These are phyloP conservation scores for Anhinga anhinga DNA, from an alignment of 2,113 vertebrate genomes.

Conservation along the genomic window DNA sequence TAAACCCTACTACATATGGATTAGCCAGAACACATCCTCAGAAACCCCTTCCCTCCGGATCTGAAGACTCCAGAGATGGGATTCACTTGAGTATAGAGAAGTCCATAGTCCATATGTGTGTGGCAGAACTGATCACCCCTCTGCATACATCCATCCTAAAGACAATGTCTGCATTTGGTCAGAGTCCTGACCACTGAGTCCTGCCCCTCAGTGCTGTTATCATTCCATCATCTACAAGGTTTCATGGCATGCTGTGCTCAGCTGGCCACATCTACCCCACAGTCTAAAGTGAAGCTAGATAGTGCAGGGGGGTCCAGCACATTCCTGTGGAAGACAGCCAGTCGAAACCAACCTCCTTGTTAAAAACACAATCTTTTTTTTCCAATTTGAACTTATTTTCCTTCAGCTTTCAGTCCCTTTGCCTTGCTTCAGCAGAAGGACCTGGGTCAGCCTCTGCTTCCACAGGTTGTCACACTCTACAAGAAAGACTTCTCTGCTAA, in stretches of 20 bases:
- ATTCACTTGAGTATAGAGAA: neutral
- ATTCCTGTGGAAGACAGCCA: neutral
- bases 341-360: neutral
- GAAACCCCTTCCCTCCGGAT: neutral
- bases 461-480: neutral
- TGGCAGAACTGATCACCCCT: neutral
- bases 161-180: neutral
- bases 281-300: neutral
- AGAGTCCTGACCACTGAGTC: too few relatives aligned
- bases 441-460: neutral
- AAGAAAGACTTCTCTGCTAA: neutral
- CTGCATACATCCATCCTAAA: neutral
- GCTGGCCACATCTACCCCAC: neutral
- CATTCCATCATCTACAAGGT: neutral
- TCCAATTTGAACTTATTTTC: neutral
- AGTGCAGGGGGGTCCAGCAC: neutral
- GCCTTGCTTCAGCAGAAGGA: neutral
- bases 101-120: neutral
- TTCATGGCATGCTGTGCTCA: neutral
- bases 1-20: neutral
- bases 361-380: neutral
- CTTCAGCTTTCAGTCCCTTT: neutral
- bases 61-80: neutral
- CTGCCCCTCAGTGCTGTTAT: neutral
- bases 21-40: neutral